phyloP scores from a whole-genome alignment of 2,113 vertebrate species.

The Plectropomus leopardus region DNA sequence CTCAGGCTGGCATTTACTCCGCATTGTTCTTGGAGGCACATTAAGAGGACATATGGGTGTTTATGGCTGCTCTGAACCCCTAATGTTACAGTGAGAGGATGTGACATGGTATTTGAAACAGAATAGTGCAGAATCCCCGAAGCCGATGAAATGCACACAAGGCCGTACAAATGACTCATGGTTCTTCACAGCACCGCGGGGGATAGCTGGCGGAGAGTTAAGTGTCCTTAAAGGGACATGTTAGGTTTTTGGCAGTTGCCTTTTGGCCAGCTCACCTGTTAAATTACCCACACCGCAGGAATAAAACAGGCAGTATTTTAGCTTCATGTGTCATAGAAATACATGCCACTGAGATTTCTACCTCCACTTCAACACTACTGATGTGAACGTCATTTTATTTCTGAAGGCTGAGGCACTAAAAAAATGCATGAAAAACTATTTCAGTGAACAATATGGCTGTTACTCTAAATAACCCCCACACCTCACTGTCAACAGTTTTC shows the following conservation, averaged over 20 bases:
- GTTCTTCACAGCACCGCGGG: background rate
- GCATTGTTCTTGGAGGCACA: constrained; percentile 22
- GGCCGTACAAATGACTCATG: constrained; percentile 24
- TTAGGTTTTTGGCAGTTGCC: background rate
- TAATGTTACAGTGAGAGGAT: constrained; percentile 35
- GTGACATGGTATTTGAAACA: constrained; percentile 60
- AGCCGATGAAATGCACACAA: constrained; percentile 27
- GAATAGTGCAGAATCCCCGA: constrained; percentile 34
- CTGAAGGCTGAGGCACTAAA: background rate
- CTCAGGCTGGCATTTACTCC: constrained; percentile 57
- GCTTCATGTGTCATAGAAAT: background rate
- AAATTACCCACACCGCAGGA: background rate
- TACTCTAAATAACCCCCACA: background rate
- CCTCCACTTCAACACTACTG: background rate
- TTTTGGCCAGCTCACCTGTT: background rate
- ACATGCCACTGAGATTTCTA: background rate
- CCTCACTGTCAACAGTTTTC: background rate
- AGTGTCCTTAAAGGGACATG: background rate
- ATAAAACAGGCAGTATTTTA: background rate
- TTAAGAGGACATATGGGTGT: constrained; percentile 6
- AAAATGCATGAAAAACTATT: background rate
- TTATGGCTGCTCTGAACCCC: background rate
- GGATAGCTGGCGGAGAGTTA: background rate
- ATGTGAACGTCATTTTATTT: background rate
- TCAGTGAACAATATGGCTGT: background rate